Evolutionary conservation across 2,113 vertebrate species (phyloP).

Genomic region (Oceanites oceanicus): DNA sequence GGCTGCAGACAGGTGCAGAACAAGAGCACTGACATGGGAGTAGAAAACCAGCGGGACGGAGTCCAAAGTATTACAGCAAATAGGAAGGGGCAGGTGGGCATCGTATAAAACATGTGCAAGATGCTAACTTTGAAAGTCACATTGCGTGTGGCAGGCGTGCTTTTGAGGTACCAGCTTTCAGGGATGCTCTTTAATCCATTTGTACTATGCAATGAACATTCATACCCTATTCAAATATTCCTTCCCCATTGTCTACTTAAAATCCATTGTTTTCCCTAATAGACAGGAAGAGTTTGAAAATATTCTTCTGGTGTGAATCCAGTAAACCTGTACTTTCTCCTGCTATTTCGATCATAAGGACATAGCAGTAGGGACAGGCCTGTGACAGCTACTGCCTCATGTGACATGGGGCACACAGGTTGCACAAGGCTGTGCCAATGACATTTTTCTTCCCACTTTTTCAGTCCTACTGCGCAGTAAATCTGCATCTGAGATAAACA

Average conservation of each 20-base stretch:
- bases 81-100: not conserved
- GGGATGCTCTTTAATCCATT: not conserved
- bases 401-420: not conserved
- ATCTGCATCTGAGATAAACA: not conserved
- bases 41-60: not conserved
- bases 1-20: not conserved
- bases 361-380: not conserved
- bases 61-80: not conserved
- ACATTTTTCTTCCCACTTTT: not conserved
- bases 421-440: not conserved
- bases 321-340: not conserved
- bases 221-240: not conserved
- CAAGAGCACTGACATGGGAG: not conserved
- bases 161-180: not conserved
- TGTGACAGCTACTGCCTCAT: not conserved
- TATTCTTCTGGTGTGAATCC: not conserved
- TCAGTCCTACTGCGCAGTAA: not conserved
- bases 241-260: not conserved
- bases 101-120: not conserved
- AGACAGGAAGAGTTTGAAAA: not conserved
- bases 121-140: not conserved
- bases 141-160: not conserved
- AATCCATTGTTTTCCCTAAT: not conserved
- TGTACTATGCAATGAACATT: not conserved
- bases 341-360: not conserved